Base-by-base conservation (phyloP, 1,140 invertebrate species). In the Centruroides sculpturatus region DNA sequence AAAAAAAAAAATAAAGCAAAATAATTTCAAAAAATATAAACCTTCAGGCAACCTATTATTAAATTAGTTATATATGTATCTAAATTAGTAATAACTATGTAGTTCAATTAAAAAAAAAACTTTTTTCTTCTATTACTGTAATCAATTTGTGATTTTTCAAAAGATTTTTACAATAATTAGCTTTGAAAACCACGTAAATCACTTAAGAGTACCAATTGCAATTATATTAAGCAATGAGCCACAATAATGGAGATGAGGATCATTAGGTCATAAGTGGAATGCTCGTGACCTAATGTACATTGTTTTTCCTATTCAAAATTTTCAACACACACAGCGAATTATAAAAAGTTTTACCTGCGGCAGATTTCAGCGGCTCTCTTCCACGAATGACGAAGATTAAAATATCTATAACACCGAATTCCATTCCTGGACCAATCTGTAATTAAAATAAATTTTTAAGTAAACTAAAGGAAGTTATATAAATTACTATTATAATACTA, bases 361-460 rank as follows among this genome's bases (percentile, higher is more conserved):
- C 91, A 93, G 75, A 94, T 79, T 79, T 92, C 88, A 61, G 88
- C 89, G 64, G 90, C 89, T 79, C 89, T 92, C 77, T 89, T 87
- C 89, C 90, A 94, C 60, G 91, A 94, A 80, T 94, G 90, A 75
- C 84, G 85, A 70, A 93, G 92, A 76, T 89, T 91, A 79, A 93
- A 93, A 79, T 92, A 92, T 81, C 90, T 92, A 77, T 92, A 94
- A 78, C 91, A 94, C 75, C 92, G 82, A 71, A 92, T 82, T 68
- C 88, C 89, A 76, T 84, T 82, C 65, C 92, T 79, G 77, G 90
- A 87, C 91, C 91, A 94, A 72, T 87, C 91, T 93, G 81, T 59
- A 81, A 83, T 65, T 36, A 53, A 50, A 46, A 58, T 53, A 3
- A n/a, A 34, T 49, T 49, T 10, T 49, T 10, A 49, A 49, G 9